Conservation (phyloP, 2,797 vertebrate species). For the Lindbergichthys nudifrons region DNA sequence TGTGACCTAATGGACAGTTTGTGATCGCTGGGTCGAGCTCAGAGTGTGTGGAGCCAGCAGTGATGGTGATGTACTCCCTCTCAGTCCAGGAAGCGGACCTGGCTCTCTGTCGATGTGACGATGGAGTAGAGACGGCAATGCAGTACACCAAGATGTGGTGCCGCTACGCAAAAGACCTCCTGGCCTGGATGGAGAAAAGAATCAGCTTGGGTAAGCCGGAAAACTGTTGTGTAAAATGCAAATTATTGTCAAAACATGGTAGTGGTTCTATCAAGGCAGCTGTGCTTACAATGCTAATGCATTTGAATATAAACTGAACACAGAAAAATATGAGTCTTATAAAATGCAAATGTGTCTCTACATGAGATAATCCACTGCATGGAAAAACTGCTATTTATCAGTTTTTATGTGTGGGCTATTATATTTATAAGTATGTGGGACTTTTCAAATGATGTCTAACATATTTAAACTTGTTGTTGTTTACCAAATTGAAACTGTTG, state of each 20-base stretch:
- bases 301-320: conserved; percentile 27
- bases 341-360: conserved; percentile 16
- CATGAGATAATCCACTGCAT: neutral
- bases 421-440: neutral
- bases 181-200: conserved; percentile 93
- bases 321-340: conserved; percentile 7
- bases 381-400: conserved; percentile 1
- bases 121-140: conserved; percentile 90
- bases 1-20: conserved; percentile 33
- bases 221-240: conserved; percentile 9
- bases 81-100: conserved; percentile 91
- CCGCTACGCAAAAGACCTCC: conserved; percentile 93
- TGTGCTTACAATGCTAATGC: neutral
- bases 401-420: neutral
- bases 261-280: neutral
- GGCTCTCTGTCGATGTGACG: conserved; percentile 87
- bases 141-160: conserved; percentile 94
- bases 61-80: conserved; percentile 84
- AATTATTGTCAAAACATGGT: conserved; percentile 3
- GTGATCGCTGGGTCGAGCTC: conserved; percentile 46
- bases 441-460: neutral
- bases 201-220: conserved; percentile 85
- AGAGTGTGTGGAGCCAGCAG: conserved; percentile 46
- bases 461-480: neutral
- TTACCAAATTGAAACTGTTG: conserved; percentile 1